Evolutionary conservation across 23 tunicate genomes (phyloP), one percentile per base, ranked within the genome.

Genomic region (Trididemnum clinides): DNA sequence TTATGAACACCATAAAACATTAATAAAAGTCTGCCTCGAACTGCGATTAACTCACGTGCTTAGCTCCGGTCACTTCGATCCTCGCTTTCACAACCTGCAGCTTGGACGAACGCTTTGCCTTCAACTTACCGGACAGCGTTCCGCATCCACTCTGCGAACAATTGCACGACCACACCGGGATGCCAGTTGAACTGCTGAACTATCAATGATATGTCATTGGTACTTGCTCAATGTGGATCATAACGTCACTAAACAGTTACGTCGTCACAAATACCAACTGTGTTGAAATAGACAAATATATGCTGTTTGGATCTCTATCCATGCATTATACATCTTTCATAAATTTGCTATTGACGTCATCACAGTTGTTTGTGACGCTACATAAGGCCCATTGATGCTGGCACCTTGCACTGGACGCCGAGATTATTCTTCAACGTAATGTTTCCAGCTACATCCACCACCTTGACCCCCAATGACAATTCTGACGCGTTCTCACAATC

Each of bases 321-420:
- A n/a, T n/a, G n/a, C n/a, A n/a, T n/a, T n/a, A n/a, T n/a, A n/a
- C n/a, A n/a, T n/a, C n/a, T n/a, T n/a, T n/a, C n/a, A n/a, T n/a
- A n/a, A n/a, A n/a, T n/a, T n/a, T n/a, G n/a, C n/a, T n/a, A n/a
- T n/a, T n/a, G n/a, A n/a, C n/a, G n/a, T n/a, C n/a, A n/a, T n/a
- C n/a, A n/a, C n/a, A n/a, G n/a, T n/a, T n/a, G n/a, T n/a, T n/a
- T n/a, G n/a, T n/a, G n/a, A n/a, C n/a, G n/a, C n/a, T n/a, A n/a
- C n/a, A n/a, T n/a, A n/a, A n/a, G n/a, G 7, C 7, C n/a, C 71
- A 64, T 6, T 64, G n/a, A n/a, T n/a, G n/a, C n/a, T n/a, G n/a
- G n/a, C 37, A 92, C 97, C 97, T 92, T 92, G 84, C 92, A 90
- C 59, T 84, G 89, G 28, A 88, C 97, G 1, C 44, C 73, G 1